These are phyloP conservation scores for Apis cerana DNA, from an alignment of 1,140 invertebrate genomes.

Conservation along the genomic window DNA sequence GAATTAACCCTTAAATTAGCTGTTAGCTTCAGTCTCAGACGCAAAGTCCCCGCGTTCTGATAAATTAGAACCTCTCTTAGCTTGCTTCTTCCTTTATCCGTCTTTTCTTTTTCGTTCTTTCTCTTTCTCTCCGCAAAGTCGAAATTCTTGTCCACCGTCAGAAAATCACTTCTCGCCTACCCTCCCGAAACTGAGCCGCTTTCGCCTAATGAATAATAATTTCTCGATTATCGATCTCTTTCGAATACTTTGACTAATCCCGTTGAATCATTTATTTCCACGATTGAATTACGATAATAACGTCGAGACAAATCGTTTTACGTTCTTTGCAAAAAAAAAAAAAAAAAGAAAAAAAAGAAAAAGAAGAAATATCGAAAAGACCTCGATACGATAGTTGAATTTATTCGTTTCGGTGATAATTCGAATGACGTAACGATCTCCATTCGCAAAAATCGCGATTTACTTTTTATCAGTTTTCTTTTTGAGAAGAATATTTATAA, in stretches of 20 bases:
- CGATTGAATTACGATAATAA: too few species aligned
- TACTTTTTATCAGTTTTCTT: too few species aligned
- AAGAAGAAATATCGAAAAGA: too few species aligned
- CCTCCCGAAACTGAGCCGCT: background rate
- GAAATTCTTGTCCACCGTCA: slow-evolving; percentile 72
- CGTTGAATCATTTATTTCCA: background rate
- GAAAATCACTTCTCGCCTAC: slow-evolving; percentile 34
- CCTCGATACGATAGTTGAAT: too few species aligned
- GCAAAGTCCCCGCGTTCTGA: slow-evolving; percentile 78
- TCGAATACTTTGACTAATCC: too few species aligned
- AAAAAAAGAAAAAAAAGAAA: too few species aligned
- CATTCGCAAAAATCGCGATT: too few species aligned
- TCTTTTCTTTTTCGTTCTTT: slow-evolving; percentile 38
- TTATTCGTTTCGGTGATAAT: too few species aligned
- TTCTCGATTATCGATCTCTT: background rate
- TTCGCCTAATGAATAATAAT: background rate
- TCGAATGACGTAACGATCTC: too few species aligned
- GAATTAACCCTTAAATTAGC: slow-evolving; percentile 83
- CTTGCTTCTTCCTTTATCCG: slow-evolving; percentile 44
- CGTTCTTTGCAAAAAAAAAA: too few species aligned
- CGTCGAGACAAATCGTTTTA: background rate
- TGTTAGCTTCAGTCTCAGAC: slow-evolving; percentile 79
- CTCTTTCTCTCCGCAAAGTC: slow-evolving; percentile 11
- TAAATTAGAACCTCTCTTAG: slow-evolving; percentile 78
- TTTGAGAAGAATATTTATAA: too few species aligned